Evolutionary conservation across 2,888 invertebrate genomes (phyloP), one percentile per base, ranked within the genome.

Genomic region (Elmis aenea): DNA sequence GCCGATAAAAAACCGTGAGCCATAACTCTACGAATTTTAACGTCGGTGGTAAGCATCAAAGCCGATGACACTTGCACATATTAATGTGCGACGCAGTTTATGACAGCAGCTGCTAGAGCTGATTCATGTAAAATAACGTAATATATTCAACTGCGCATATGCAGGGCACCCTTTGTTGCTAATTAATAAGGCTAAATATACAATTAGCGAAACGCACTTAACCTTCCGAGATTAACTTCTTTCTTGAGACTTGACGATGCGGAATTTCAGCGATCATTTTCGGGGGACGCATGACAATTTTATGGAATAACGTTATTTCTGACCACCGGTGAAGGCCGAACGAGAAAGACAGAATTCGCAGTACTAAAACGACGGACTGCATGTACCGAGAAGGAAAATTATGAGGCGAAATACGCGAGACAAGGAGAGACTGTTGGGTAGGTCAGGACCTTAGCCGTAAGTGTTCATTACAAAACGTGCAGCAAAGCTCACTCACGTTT

Each of bases 81-180:
- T 26, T 29, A 44, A 42, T 38, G 32, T 48, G 37, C 42, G 45
- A 33, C 47, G 47, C 42, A 48, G 39, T 45, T 47, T 33, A 30
- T 26, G 38, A 32, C 30, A 42, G 32, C 45, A 45, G 45, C 42
- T 42, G 45, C 38, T 36, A 18, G 21, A 28, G 43, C 42, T 48
- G 48, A 48, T 48, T 48, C 48, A 48, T 48, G 35, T 41, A 46
- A 48, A 48, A 46, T 48, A 46, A 39, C 48, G 28, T 13, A n/a
- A n/a, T n/a, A n/a, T n/a, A 42, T 28, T 28, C 33, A 30, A 38
- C 41, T 45, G 44, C 46, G 48, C 44, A 43, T 31, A 46, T 34
- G 29, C 40, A 35, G 25, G 12, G 33, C 43, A 43, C 46, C 44
- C 39, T 42, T 40, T 44, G 42, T 41, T 36, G 33, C 36, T 45